Evolutionary conservation across 2,797 vertebrate genomes (phyloP).

Genomic region (Myotis myotis): DNA sequence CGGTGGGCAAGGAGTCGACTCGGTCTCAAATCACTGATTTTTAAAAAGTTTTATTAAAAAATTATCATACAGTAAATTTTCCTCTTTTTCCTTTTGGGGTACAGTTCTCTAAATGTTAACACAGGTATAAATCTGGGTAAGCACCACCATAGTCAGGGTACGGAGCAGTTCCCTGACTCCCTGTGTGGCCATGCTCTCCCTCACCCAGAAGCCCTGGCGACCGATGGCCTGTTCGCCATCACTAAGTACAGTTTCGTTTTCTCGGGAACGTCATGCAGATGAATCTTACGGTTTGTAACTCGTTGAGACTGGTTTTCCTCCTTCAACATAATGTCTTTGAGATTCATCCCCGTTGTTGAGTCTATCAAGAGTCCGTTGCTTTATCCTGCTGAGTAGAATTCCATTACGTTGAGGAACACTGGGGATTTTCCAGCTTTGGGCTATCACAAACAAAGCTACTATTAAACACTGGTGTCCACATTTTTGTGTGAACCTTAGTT

Average conservation of each 20-base stretch:
- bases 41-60: background rate
- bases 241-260: background rate
- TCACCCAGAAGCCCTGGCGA: background rate
- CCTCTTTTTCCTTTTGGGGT: background rate
- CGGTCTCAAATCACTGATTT: background rate
- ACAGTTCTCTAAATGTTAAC: background rate
- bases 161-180: too few species aligned
- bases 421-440: background rate
- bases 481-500: background rate
- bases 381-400: background rate
- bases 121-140: background rate
- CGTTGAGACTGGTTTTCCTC: background rate
- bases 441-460: background rate
- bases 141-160: background rate
- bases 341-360: background rate
- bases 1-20: background rate
- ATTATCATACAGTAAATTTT: background rate
- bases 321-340: background rate
- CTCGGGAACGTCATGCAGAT: fast-evolving
- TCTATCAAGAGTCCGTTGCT: background rate
- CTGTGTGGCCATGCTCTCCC: background rate
- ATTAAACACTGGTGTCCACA: background rate
- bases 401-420: background rate
- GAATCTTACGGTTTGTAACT: background rate
- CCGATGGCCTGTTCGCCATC: background rate